phyloP scores from a whole-genome alignment of 2,797 vertebrate species.

The Antennarius maculatus region DNA sequence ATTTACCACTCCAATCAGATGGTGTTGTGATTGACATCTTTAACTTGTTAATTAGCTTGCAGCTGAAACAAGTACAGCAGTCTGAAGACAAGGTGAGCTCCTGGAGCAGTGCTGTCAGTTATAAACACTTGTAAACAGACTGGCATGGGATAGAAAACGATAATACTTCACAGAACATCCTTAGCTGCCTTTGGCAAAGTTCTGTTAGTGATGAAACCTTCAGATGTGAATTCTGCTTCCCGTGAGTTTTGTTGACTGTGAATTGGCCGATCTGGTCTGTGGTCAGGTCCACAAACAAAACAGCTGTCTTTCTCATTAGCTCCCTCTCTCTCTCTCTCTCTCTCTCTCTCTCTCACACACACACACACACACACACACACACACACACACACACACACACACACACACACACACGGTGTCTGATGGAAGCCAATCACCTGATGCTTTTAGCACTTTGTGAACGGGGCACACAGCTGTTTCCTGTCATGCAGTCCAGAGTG shows the following conservation, averaged over 20 bases:
- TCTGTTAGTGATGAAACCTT: slow-evolving; percentile 34
- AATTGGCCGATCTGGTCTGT: slow-evolving; percentile 62
- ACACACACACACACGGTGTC: slow-evolving; percentile 18
- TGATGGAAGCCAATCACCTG: slow-evolving; percentile 71
- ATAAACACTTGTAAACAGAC: slow-evolving; percentile 13
- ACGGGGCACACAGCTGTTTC: slow-evolving; percentile 77
- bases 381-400: slow-evolving; percentile 8
- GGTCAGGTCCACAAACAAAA: slow-evolving; percentile 64
- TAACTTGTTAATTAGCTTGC: no score
- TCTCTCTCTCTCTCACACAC: no score
- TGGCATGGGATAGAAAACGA: slow-evolving; percentile 37
- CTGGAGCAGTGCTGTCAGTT: no score
- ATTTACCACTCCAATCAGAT: no score
- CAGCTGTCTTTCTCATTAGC: slow-evolving; percentile 78
- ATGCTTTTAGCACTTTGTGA: slow-evolving; percentile 61
- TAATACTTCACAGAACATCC: slow-evolving; percentile 38
- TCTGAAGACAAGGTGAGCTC: no score
- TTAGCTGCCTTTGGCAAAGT: slow-evolving; percentile 41
- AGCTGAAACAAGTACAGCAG: no score
- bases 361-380: slow-evolving; percentile 10
- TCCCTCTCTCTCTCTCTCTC: slow-evolving; percentile 9
- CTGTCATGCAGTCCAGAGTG: slow-evolving; percentile 43
- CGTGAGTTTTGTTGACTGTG: slow-evolving; percentile 39
- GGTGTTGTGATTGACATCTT: no score
- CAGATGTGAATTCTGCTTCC: slow-evolving; percentile 45